Conservation (phyloP, 23 tunicate species). For the Styela plicata region DNA sequence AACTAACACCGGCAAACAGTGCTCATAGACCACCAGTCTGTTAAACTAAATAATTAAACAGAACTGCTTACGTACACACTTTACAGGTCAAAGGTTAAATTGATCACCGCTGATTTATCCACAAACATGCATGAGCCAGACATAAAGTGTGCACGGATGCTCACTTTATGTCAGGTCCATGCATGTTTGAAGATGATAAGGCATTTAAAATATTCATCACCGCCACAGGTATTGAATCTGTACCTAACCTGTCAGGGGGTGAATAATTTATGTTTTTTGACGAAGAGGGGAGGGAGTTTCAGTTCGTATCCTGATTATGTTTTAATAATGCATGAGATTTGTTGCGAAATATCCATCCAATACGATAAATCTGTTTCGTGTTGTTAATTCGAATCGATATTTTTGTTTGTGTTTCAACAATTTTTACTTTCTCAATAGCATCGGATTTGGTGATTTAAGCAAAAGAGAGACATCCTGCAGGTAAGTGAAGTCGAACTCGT, state of each 20-base stretch:
- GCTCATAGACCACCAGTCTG: no score
- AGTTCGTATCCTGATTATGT: neutral
- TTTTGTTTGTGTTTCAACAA: no score
- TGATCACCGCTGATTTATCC: neutral
- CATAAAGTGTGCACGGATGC: no score
- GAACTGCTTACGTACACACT: neutral
- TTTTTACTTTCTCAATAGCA: no score
- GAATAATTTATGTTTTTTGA: neutral
- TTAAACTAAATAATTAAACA: neutral
- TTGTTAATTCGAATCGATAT: no score
- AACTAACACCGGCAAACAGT: no score
- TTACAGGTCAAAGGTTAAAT: neutral
- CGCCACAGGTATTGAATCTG: neutral
- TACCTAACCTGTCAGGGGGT: neutral
- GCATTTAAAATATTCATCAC: neutral
- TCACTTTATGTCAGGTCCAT: neutral
- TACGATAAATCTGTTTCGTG: no score
- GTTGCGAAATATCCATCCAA: neutral
- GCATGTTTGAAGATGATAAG: neutral
- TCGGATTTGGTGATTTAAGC: no score
- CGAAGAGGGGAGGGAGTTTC: neutral
- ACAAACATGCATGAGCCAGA: neutral
- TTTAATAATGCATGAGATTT: neutral
- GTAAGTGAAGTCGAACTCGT: no score
- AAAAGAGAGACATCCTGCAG: no score